Conservation (phyloP, 2,113 vertebrate genomes). For the Myanophis thanlyinensis region DNA sequence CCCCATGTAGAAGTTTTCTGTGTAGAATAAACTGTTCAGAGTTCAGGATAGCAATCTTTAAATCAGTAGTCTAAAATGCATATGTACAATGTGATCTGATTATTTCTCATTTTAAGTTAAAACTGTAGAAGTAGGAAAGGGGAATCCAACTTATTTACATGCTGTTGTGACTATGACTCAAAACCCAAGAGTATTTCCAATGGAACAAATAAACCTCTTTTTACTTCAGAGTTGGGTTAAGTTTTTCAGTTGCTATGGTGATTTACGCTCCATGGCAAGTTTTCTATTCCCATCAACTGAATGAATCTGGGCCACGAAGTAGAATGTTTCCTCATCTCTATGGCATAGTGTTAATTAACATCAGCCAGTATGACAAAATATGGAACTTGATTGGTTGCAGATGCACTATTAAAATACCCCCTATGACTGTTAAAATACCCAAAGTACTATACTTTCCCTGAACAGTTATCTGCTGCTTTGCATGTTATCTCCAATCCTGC, state of each 20-base stretch:
- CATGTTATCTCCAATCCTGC: not conserved
- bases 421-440: not conserved
- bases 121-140: not conserved
- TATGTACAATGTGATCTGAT: not conserved
- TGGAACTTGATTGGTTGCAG: not conserved
- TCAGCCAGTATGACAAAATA: not conserved
- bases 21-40: not conserved
- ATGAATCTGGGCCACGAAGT: not conserved
- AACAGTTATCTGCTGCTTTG: not conserved
- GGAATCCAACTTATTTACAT: not conserved
- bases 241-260: not conserved
- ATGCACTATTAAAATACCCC: not conserved
- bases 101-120: constrained; percentile 32
- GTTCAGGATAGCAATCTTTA: constrained; percentile 40
- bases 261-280: not conserved
- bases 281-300: not conserved
- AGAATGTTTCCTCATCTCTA: not conserved
- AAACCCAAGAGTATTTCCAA: not conserved
- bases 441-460: not conserved
- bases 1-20: constrained; percentile 14
- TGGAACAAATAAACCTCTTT: not conserved
- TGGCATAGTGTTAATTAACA: not conserved
- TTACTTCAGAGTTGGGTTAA: not conserved
- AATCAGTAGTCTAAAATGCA: constrained; percentile 6
- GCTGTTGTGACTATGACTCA: not conserved